These are phyloP conservation scores for Chroicocephalus ridibundus DNA, from an alignment of 2,113 vertebrate genomes.

Conservation along the genomic window DNA sequence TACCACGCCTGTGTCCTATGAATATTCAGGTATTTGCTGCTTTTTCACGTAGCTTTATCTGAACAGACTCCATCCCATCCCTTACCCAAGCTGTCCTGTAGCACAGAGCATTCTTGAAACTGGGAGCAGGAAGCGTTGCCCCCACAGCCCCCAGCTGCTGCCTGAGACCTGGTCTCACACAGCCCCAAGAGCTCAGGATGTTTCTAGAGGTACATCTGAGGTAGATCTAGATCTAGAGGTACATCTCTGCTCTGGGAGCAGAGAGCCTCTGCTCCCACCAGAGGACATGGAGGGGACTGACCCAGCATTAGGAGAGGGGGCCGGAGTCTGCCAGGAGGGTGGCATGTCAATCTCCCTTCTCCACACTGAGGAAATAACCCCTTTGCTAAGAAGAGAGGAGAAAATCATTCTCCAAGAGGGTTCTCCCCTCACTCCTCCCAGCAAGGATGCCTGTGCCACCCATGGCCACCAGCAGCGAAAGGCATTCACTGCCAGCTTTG, in stretches of 20 bases:
- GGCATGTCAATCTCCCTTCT: neutral
- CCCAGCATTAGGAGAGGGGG: neutral
- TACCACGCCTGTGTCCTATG: neutral
- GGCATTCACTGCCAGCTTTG: neutral
- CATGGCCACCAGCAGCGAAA: neutral
- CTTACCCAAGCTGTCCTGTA: neutral
- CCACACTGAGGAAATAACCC: neutral
- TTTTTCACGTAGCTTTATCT: neutral
- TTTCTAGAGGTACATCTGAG: neutral
- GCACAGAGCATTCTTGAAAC: neutral
- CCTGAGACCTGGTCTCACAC: neutral
- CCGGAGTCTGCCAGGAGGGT: accelerated
- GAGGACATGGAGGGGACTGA: neutral
- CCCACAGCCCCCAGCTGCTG: accelerated
- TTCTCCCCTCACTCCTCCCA: neutral
- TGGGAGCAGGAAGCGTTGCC: neutral
- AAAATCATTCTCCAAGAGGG: neutral
- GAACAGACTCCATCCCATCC: neutral
- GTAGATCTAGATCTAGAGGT: too few species aligned
- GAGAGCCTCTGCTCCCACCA: neutral
- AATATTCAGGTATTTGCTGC: neutral
- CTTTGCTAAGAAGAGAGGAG: neutral
- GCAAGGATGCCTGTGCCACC: neutral
- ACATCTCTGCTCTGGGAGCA: too few species aligned
- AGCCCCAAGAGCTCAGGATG: neutral